Evolutionary conservation across 2,113 vertebrate genomes (phyloP), one percentile per base, ranked within the genome.

Genomic region (Petrocephalus zakoni): DNA sequence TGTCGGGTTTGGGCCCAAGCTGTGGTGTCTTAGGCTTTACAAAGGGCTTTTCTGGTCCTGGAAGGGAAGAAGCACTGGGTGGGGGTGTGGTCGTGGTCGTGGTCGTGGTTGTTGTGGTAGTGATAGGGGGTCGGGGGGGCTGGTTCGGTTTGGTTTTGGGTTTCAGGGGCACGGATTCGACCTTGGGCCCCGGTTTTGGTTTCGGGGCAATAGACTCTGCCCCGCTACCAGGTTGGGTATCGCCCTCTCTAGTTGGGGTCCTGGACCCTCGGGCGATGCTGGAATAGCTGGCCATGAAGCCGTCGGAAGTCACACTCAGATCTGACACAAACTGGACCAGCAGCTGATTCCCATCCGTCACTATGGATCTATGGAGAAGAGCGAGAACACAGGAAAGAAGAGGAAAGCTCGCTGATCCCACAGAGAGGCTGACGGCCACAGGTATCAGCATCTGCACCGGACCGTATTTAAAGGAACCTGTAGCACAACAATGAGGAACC

Each of bases 281-380:
- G 85, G 86, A 93, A 85, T 97, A 98, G 25, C 91, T 90, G n/a
- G 96, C 97, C 0, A 97, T 92, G 92, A 98, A 98, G 51, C 97
- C 97, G 1, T 98, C 97, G 0, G 95, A 96, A 0, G 97, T 96
- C 90, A 97, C 96, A 0, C 97, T 98, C 87, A 96, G 96, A 91
- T 98, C 97, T 0, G 97, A 98, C 83, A 98, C 97, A 49, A 98
- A 98, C 92, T 98, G 97, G 22, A 98, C 96, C 88, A 97, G 93
- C 7, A 98, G 93, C 61, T 96, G 95, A 0, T 97, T 97, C 2
- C 95, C 92, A 10, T 90, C 95, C 0, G 95, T 96, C 15, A 94
- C 90, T 61, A 98, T 93, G 9, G 95, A 90, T 90, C 96, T 96
- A 87, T 15, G 89, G 81, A 55, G 13, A 29, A 78, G 52, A 82